Base-by-base conservation (phyloP, 2,113 vertebrate genomes). In the Cettia cetti region DNA sequence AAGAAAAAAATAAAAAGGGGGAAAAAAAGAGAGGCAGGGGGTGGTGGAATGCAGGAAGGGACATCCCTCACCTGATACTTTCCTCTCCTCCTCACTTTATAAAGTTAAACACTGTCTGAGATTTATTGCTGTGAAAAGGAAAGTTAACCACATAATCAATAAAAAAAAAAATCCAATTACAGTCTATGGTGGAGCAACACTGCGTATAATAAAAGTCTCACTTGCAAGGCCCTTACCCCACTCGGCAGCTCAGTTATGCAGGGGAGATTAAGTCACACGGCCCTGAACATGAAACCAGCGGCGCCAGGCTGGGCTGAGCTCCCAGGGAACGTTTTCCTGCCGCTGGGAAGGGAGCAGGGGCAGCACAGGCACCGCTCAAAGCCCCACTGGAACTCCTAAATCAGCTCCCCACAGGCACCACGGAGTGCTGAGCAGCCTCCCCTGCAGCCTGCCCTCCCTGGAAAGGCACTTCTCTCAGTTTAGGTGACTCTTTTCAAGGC, bases 141-240 rank as follows among this genome's bases (percentile, higher is more conserved):
- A 95, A 97, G 91, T 94, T 95, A 98, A 97, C 96, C 94, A 95
- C 95, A 94, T 88, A 96, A 97, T 95, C 96, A 97, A 95, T 96
- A 85, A 92, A 69, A 97, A 97, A 97, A 92, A 92, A 96, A 97
- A 93, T 96, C 83, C 93, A 95, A 86, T 97, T 95, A 96, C 91
- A 50, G 81, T 30, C 93, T 59, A 68, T 20, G 68, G 72, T 63
- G 87, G 87, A 94, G 91, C 71, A 96, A 65, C 91, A 24, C 9
- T 82, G 94, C 3, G 31, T 90, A 57, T 94, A 95, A 95, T 87
- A 92, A 95, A 97, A 92, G 86, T 80, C 94, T 90, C 86, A 82
- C 74, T 92, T 92, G 85, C 65, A 82, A 87, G 78, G 87, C 94
- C 77, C 91, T 95, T 13, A 21, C 57, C 71, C 86, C 57, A n/a